Evolutionary conservation across 2,113 vertebrate species (phyloP), one percentile per base, ranked within the genome.

Genomic region (Urocolius indicus): DNA sequence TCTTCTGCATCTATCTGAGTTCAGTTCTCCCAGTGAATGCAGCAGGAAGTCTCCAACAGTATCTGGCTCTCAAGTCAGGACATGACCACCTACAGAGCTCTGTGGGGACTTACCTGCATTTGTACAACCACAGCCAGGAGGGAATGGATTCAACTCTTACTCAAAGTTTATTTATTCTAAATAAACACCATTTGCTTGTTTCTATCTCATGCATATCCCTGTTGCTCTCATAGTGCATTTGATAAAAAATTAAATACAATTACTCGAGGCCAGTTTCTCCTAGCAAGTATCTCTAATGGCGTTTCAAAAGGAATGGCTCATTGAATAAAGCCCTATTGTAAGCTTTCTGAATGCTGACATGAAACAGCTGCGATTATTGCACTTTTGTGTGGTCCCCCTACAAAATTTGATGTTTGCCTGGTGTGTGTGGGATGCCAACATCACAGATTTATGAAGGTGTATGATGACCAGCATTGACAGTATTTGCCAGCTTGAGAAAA

Each of bases 171-270:
- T 95, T 93, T 95, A 84, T 81, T 75, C 83, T 89, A 81, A 94
- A 89, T 55, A 81, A 95, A 90, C 73, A 90, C 18, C 71, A 46
- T 78, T 93, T 89, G 83, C 76, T 89, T 58, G 79, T 75, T 86
- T 85, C 83, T 68, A 76, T 65, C 87, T 95, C 73, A 49, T 36
- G 93, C 68, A 90, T 72, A 88, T 77, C 87, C 49, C 92, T 41
- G 62, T 57, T 72, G 82, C 49, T 95, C 90, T 86, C 66, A 61
- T 15, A 6, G 82, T 29, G 87, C 52, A 20, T 75, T 84, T 75
- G 85, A 94, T 90, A 90, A 94, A 94, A 94, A 96, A 93, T 93
- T 90, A 93, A 95, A 94, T 27, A 79, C 1, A 30, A 81, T 96
- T 91, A 90, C 92, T 45, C 0, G 61, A 81, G 90, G 83, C 83